Base-by-base conservation (phyloP, 2,113 vertebrate species). In the Takifugu flavidus region DNA sequence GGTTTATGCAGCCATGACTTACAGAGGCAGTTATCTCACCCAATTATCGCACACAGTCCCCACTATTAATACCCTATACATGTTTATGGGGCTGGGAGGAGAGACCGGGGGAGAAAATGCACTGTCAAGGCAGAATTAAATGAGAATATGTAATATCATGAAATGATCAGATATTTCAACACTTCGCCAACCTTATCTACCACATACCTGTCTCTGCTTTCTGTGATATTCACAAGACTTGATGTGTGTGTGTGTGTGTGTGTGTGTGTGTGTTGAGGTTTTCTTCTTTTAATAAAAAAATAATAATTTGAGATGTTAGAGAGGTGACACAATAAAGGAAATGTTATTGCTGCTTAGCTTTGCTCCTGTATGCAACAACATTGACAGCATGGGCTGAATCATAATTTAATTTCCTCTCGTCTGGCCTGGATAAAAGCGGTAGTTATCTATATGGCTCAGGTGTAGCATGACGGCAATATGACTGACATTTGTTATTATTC, bases 361-460 rank as follows among this genome's bases (percentile, higher is more conserved):
- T 26, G 31, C 25, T n/a, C 46, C 63, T 64, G 61, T 70, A 25
- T 6, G 57, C 7, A 39, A 39, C 1, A 39, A 39, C 34, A 39
- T 73, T 15, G 57, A n/a, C 56, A 70, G 68, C 66, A 25, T 72
- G 68, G 65, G 58, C 55, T 44, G 52, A 14, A 34, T 65, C 59
- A 53, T 83, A 69, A 86, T 86, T 84, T 79, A 49, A 82, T 87
- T 86, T 85, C 78, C 63, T 73, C 58, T 76, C 67, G 77, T 56
- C 49, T 44, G 31, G 80, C 61, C 64, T 55, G 42, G 62, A 78
- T 66, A 82, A 68, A 47, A 14, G 71, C 65, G 53, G 65, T 53
- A 15, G 61, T 89, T 90, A 90, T 91, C 89, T 91, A 80, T 82
- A 87, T 53, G 78, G 83, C 82, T 88, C 90, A 89, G 90, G 84